Conservation (phyloP, 2,888 invertebrate species). For the Hirtodrosophila histrioides region DNA sequence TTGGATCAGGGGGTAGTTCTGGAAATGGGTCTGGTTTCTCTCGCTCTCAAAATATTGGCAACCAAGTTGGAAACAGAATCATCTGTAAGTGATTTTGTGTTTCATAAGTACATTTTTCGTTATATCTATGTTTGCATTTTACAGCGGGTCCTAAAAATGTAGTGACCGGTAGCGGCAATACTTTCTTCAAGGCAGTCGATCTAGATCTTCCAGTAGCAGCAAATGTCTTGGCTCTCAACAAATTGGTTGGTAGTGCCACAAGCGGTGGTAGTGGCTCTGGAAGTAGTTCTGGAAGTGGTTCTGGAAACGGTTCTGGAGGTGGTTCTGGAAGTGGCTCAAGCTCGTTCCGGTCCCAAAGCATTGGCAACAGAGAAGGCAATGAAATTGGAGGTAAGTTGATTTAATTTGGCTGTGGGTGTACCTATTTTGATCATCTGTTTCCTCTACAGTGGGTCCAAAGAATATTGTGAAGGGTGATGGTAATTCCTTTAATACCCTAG, state of each 20-base stretch:
- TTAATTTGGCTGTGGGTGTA: no score
- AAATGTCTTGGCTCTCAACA: neutral
- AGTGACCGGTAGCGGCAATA: slow-evolving; percentile 6
- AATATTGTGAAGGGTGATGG: slow-evolving; percentile 15
- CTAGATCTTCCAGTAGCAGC: neutral
- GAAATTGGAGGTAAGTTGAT: slow-evolving; percentile 8
- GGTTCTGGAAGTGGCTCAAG: neutral
- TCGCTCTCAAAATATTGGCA: slow-evolving; percentile 14
- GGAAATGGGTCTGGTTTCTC: slow-evolving; percentile 4
- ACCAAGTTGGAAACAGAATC: slow-evolving; percentile 22
- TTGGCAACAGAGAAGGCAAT: slow-evolving; percentile 25
- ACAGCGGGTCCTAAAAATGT: slow-evolving; percentile 21
- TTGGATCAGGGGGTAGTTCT: neutral
- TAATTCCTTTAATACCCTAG: slow-evolving; percentile 12
- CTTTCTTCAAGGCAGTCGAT: neutral
- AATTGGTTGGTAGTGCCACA: slow-evolving; percentile 8
- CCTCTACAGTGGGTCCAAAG: slow-evolving; percentile 11
- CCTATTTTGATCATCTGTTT: neutral
- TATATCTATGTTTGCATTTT: no score
- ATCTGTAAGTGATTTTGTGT: slow-evolving; percentile 18
- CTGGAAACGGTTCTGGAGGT: neutral
- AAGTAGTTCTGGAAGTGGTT: no score
- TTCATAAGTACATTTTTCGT: no score
- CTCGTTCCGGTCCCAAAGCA: neutral
- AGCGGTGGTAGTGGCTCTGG: neutral